Evolutionary conservation across 2,797 vertebrate species (phyloP).

Genomic region (Cynopterus sphinx): DNA sequence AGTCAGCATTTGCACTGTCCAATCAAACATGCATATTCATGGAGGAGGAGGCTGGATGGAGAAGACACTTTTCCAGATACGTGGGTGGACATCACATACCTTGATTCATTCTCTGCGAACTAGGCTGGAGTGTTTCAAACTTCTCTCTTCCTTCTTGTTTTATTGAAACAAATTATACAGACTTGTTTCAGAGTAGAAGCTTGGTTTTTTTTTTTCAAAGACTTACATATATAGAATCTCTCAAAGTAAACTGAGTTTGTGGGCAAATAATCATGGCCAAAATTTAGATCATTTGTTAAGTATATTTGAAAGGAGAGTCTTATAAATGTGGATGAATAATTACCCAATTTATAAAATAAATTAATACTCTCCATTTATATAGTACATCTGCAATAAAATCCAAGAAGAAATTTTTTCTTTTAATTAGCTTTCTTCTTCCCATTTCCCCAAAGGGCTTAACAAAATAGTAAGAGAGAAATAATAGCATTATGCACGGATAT

Average conservation of each 20-base stretch:
- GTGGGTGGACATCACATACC: too few species aligned
- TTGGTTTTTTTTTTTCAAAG: neutral
- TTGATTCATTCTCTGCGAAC: neutral
- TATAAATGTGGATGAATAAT: constrained; percentile 9
- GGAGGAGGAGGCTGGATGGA: neutral
- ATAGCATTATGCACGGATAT: neutral
- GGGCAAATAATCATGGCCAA: neutral
- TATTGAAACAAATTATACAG: neutral
- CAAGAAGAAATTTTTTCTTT: neutral
- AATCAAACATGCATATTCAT: fast-evolving
- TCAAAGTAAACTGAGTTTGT: constrained; percentile 10
- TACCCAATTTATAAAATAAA: neutral
- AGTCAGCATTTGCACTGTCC: too few species aligned
- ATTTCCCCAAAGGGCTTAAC: neutral
- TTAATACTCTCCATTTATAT: neutral
- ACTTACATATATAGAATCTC: neutral
- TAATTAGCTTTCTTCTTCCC: neutral
- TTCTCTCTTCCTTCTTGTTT: neutral
- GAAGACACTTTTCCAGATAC: neutral
- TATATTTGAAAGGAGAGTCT: neutral
- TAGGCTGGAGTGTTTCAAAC: neutral
- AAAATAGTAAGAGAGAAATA: neutral
- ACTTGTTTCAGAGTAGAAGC: neutral
- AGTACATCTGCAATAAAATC: neutral
- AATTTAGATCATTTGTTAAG: neutral